A percentile compares a stretch with the other conserved stretches of the same genome.
Conservation (phyloP, 2,113 vertebrate species). For the Fukomys damarensis region DNA sequence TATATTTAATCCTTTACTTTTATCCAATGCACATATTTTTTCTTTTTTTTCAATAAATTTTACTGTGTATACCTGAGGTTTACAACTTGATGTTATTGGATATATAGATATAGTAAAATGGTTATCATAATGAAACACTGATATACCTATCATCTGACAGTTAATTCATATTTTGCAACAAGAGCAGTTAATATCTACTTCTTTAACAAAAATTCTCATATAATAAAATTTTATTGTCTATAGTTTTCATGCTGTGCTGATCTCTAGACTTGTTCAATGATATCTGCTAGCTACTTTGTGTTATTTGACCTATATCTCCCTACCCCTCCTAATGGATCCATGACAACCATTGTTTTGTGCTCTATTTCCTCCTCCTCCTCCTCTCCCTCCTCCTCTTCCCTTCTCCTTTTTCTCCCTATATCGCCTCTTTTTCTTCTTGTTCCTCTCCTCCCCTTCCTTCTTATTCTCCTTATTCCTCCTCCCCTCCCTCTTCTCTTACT, state of each 20-base stretch:
- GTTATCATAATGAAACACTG: not conserved
- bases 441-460: not conserved
- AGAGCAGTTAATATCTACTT: not conserved
- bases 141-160: not conserved
- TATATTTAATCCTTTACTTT: not conserved
- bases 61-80: not conserved
- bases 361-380: not conserved
- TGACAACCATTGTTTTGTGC: not conserved
- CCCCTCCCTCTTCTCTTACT: not conserved
- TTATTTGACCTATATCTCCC: not conserved
- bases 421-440: not conserved
- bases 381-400: not conserved
- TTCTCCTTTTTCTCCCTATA: not conserved
- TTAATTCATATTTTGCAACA: not conserved
- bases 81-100: not conserved
- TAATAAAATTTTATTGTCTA: not conserved
- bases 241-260: not conserved
- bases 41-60: not conserved
- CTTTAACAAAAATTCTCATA: not conserved
- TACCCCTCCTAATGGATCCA: not conserved
- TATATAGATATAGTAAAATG: not conserved
- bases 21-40: not conserved
- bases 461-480: not conserved
- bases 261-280: not conserved
- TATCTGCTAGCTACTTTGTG: not conserved